Conservation (phyloP, 2,888 invertebrate genomes). For the Drosophila birchii region DNA sequence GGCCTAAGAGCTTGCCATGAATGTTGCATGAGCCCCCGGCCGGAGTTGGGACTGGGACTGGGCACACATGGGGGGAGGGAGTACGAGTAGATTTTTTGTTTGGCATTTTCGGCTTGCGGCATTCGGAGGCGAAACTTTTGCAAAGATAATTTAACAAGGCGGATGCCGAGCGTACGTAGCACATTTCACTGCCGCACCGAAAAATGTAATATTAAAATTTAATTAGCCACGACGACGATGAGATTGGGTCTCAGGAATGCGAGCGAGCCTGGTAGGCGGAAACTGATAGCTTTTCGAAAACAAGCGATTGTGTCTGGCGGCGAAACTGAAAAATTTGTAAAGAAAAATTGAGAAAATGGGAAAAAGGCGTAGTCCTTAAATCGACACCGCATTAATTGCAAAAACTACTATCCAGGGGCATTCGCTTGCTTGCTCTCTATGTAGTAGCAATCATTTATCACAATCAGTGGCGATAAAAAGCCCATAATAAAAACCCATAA, state of each 20-base stretch:
- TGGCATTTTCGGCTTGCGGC: conserved; percentile 32
- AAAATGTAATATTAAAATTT: conserved; percentile 77
- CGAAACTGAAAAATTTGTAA: neutral
- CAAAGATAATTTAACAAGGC: conserved; percentile 31
- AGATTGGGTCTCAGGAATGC: conserved; percentile 32
- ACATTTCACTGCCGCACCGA: conserved; percentile 49
- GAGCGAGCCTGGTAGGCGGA: neutral
- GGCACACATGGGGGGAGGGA: conserved; percentile 25
- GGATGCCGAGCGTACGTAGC: conserved; percentile 22
- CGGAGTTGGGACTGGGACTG: conserved; percentile 20
- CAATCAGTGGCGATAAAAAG: conserved; percentile 58
- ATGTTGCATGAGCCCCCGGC: conserved; percentile 53
- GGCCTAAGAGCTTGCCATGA: conserved; percentile 72
- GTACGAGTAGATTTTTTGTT: conserved; percentile 20
- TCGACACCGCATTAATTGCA: conserved; percentile 14
- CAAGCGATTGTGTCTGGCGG: conserved; percentile 5
- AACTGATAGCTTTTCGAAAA: conserved; percentile 7
- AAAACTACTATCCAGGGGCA: conserved; percentile 11
- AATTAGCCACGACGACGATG: conserved; percentile 55
- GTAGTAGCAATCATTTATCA: conserved; percentile 62
- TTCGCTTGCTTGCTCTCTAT: neutral
- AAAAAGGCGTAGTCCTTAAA: conserved; percentile 2
- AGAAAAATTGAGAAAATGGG: neutral
- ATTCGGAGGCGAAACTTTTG: conserved; percentile 44
- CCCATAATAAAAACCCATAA: conserved; percentile 67